Evolutionary conservation across 2,888 invertebrate species (phyloP), one percentile per base, ranked within the genome.

Genomic region (Lamproptera curius): DNA sequence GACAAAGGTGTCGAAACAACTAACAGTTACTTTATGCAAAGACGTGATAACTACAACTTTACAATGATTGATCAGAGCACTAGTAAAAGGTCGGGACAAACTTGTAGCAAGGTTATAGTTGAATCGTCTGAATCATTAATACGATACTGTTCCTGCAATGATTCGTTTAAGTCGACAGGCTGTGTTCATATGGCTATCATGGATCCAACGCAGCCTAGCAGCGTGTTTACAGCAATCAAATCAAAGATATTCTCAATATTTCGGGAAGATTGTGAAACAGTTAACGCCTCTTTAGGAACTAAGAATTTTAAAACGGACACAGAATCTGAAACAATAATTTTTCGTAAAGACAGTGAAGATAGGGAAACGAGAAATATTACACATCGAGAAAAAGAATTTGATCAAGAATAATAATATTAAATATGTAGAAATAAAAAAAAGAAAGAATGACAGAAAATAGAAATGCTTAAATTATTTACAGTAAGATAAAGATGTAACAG

Each of bases 1-100:
- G 51, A 52, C 3, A 58, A 59, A 31, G 50, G 49, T 16, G 36
- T 55, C 4, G 58, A 59, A 8, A 49, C 49, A 0, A 33, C 42
- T n/a, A 6, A 11, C 5, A 47, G 31, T 16, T 47, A 35, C 48
- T 48, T 2, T 26, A 50, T 1, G 46, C 50, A 3, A 13, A 41
- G 6, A 10, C 33, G 6, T 11, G 16, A 8, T 2, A 8, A 2
- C 1, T 14, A 31, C 31, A 31, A 2, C 2, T 11, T 35, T 11
- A 16, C 3, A 8, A 26, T 43, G 35, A n/a, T 26, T 3, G 35
- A 36, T 16, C 16, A 35, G 26, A 9, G 35, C 35, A 36, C 36
- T 1, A 11, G 31, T 1, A 28, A 15, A 14, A 6, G 10, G 13
- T 13, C 28, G 16, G 10, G 20, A n/a, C 3, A 9, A 9, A n/a